phyloP scores from a whole-genome alignment of 2,888 invertebrate species.

The Plutella xylostella region DNA sequence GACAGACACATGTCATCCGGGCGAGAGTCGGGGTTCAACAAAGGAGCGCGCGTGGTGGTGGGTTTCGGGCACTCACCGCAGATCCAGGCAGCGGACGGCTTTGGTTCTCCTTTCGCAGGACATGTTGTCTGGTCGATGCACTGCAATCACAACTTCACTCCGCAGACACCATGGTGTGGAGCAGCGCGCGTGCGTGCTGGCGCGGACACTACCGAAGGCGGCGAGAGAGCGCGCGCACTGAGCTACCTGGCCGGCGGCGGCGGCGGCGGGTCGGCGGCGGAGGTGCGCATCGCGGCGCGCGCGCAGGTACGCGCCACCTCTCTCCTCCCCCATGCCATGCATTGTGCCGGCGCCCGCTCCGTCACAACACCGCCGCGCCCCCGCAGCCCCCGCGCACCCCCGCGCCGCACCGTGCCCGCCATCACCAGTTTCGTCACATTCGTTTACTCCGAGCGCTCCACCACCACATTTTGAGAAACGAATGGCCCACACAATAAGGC shows the following conservation, averaged over 20 bases:
- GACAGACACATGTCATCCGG: constrained; percentile 50
- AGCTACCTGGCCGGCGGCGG: constrained; percentile 46
- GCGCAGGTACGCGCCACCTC: constrained; percentile 36
- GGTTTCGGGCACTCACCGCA: constrained; percentile 65
- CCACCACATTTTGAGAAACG: neutral
- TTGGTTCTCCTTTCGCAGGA: constrained; percentile 67
- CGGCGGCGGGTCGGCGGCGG: constrained; percentile 55
- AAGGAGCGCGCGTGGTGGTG: constrained; percentile 40
- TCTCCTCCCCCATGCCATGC: constrained; percentile 23
- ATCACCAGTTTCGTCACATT: constrained; percentile 1
- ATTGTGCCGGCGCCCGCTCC: constrained; percentile 14
- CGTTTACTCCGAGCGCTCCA: neutral
- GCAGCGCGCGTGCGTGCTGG: constrained; percentile 50
- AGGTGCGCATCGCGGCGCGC: constrained; percentile 64
- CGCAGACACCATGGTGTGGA: constrained; percentile 49
- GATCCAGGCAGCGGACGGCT: constrained; percentile 63
- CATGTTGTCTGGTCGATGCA: constrained; percentile 53
- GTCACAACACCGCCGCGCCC: constrained; percentile 33
- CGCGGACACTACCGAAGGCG: constrained; percentile 64
- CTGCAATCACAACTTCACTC: constrained; percentile 56
- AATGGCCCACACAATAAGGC: neutral
- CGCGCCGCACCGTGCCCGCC: neutral
- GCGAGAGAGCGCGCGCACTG: constrained; percentile 68
- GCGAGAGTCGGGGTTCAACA: constrained; percentile 59
- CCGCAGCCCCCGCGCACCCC: constrained; percentile 15